These are phyloP conservation scores for Forbesichthys papilliferus DNA, from an alignment of 2,113 vertebrate species.

Conservation along the genomic window DNA sequence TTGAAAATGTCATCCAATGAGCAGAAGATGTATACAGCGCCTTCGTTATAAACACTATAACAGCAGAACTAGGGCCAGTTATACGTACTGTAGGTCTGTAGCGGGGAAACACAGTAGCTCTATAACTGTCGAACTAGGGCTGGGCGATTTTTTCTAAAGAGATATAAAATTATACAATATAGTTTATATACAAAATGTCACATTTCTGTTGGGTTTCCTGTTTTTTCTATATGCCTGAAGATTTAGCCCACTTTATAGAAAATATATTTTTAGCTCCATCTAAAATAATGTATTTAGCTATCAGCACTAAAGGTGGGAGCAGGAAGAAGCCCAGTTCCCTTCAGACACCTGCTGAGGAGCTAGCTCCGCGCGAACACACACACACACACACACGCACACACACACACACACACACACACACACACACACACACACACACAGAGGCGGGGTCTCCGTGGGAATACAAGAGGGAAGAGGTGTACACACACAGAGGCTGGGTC, in stretches of 20 bases:
- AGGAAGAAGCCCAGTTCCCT: slow-evolving; percentile 42
- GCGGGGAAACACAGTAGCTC: neutral
- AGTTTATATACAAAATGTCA: no score
- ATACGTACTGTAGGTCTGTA: no score
- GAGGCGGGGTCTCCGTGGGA: slow-evolving; percentile 53
- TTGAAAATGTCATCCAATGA: no score
- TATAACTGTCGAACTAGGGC: neutral
- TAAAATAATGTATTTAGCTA: neutral
- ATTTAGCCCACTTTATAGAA: no score
- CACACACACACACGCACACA: slow-evolving; percentile 5
- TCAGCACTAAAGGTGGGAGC: neutral
- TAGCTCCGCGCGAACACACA: neutral
- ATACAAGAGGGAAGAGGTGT: slow-evolving; percentile 33
- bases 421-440: no score
- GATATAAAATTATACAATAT: no score
- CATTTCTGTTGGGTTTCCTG: no score
- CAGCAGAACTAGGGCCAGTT: no score
- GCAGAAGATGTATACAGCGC: no score
- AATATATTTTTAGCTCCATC: neutral
- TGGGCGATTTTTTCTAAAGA: no score
- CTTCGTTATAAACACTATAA: neutral
- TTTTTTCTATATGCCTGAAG: no score
- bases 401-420: no score
- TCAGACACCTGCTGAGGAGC: slow-evolving; percentile 43
- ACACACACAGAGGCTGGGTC: slow-evolving; percentile 25